Evolutionary conservation across 2,888 invertebrate species (phyloP), one percentile per base, ranked within the genome.

Genomic region (Drosophila atripex): DNA sequence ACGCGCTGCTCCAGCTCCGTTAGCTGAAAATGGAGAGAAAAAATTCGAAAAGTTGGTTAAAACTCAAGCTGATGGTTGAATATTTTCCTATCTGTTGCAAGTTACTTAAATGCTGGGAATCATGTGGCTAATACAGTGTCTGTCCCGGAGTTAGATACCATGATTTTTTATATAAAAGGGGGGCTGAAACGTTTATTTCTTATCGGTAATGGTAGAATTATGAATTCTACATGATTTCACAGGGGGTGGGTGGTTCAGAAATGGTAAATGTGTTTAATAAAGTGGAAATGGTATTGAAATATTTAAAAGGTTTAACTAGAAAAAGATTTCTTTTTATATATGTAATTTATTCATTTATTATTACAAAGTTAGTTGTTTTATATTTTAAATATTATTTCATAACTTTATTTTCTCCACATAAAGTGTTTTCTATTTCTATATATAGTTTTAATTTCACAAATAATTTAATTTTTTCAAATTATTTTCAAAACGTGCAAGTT

Each of bases 1-100:
- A 97, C 97, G 89, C 97, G 94, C 91, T 97, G 96, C 92, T 98
- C 97, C 93, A 98, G 94, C 93, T 98, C 97, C 92, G 97, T 96
- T 93, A 98, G 95, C 97, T 98, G 94, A 90, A 92, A 90, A 64
- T 23, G 66, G 70, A 49, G 79, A 61, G 56, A 46, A 63, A 41
- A 49, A 53, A 43, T 45, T n/a, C 32, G 43, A 21, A 35, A 30
- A 35, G 8, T 50, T 45, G 51, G 38, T 28, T 68, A 45, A 59
- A 12, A 59, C 14, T 25, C 23, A 30, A 45, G 39, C 12, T 58
- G 38, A 28, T 11, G 12, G 23, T 6, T 35, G 35, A n/a, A 35
- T 35, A 35, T 35, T 35, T 35, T 35, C 14, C 35, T 35, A 35
- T 35, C 35, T 35, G 35, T n/a, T 30, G 28, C n/a, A 16, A 30